A percentile compares a stretch with the other conserved stretches of the same genome.
phyloP scores from a whole-genome alignment of 2,113 vertebrate species.

The Trochalopteron elliotii region DNA sequence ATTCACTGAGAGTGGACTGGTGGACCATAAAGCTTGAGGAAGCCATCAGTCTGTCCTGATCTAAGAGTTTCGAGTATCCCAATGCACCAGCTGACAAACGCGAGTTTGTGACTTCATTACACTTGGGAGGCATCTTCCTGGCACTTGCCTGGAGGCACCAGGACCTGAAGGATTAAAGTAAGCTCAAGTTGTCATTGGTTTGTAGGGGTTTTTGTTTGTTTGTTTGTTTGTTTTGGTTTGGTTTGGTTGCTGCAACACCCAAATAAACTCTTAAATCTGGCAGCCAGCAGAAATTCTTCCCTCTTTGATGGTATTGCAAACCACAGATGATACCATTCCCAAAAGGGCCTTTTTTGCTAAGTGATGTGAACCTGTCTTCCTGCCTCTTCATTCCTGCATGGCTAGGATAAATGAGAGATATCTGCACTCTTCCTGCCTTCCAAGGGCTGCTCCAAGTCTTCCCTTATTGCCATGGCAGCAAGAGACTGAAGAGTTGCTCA shows the following conservation, averaged over 20 bases:
- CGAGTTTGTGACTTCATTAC: background rate
- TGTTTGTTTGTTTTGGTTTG: background rate
- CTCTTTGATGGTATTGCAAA: background rate
- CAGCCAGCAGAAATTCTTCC: background rate
- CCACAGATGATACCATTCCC: background rate
- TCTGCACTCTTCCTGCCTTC: background rate
- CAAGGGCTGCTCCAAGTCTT: background rate
- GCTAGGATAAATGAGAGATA: background rate
- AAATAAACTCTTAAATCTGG: background rate
- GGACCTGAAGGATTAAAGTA: constrained; percentile 15
- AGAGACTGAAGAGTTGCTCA: background rate
- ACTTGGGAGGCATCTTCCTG: background rate
- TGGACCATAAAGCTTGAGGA: background rate
- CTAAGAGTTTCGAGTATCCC: background rate
- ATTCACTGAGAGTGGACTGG: background rate
- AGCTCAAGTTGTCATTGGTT: background rate
- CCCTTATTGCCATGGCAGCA: background rate
- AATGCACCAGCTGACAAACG: background rate
- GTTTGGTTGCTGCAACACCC: background rate
- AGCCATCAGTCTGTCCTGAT: background rate
- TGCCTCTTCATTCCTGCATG: background rate
- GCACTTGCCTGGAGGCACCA: background rate
- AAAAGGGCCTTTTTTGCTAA: background rate
- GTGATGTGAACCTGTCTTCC: background rate
- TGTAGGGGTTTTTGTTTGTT: background rate